Conservation (phyloP, 1,140 invertebrate genomes). For the Colletes latitarsis region DNA sequence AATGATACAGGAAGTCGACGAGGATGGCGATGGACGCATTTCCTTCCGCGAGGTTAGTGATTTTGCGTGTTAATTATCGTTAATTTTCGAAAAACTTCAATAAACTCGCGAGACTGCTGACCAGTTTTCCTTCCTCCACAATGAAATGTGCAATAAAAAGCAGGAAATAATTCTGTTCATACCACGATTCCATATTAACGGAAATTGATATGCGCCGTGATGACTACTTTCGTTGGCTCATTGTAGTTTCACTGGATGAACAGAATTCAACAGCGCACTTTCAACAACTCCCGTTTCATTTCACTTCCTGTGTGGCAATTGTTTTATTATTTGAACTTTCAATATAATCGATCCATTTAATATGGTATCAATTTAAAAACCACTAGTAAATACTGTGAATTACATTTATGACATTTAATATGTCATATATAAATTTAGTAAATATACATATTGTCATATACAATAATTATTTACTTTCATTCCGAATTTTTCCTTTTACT, state of each 20-base stretch:
- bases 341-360: too few relatives aligned
- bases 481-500: too few relatives aligned
- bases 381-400: too few relatives aligned
- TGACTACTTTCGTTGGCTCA: slow-evolving; percentile 7
- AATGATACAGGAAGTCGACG: slow-evolving; percentile 97
- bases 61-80: slow-evolving; percentile 18
- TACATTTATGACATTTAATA: not conserved
- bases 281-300: not conserved
- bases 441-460: too few relatives aligned
- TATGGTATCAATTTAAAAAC: too few relatives aligned
- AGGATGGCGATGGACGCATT: slow-evolving; percentile 93
- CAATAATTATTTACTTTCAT: too few relatives aligned
- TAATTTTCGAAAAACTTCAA: slow-evolving; percentile 8
- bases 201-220: not conserved
- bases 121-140: not conserved
- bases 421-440: too few relatives aligned
- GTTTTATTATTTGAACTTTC: not conserved
- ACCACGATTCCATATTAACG: not conserved
- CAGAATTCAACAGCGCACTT: not conserved
- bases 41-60: slow-evolving; percentile 91
- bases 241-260: not conserved
- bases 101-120: not conserved
- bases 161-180: slow-evolving; percentile 15
- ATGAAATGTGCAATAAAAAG: slow-evolving; percentile 1
- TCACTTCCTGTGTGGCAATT: not conserved